Evolutionary conservation across 1,140 invertebrate species (phyloP), one percentile per base, ranked within the genome.

Genomic region (Pogonomyrmex barbatus): DNA sequence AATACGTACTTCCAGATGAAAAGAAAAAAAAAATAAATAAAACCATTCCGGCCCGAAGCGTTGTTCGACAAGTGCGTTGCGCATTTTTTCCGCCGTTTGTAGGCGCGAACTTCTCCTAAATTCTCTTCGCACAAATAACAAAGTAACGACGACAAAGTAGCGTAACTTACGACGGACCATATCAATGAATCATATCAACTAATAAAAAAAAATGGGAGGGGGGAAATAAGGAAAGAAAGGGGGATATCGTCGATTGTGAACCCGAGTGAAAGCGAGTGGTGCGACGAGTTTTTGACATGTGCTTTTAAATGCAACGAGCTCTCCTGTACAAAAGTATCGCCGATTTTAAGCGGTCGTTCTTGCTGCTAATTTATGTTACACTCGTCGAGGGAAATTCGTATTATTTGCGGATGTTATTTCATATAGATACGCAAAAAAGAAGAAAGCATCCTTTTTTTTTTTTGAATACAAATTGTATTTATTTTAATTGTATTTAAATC

Each of bases 101-200:
- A 68, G 47, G 36, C 45, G 39, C 67, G 24, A 42, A 75, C 17
- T 24, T 24, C 17, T 56, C 54, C 54, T 47, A 83, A 82, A 73
- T 75, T 75, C 56, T 65, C 52, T 81, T 62, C 77, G 77, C 62
- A 82, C 76, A 70, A 86, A 82, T 67, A 78, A 68, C 36, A 39
- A 63, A 63, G 50, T 65, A 67, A 85, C 52, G 47, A 85, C 39
- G 54, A 85, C 62, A 70, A 73, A 60, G 65, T 70, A 86, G 85
- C 36, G 70, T 78, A 83, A 87, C n/a, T 87, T 75, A 87, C 10
- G 78, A 87, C 79, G 81, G 86, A 87, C 81, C 86, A 87, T 87
- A 87, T 87, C 81, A 52, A 76, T 85, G 45, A 67, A 81, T 76
- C 86, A 87, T 87, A 87, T 85, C 86, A 85, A 68, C 24, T 60